Conservation (phyloP, 2,113 vertebrate genomes). For the Vombatus ursinus region DNA sequence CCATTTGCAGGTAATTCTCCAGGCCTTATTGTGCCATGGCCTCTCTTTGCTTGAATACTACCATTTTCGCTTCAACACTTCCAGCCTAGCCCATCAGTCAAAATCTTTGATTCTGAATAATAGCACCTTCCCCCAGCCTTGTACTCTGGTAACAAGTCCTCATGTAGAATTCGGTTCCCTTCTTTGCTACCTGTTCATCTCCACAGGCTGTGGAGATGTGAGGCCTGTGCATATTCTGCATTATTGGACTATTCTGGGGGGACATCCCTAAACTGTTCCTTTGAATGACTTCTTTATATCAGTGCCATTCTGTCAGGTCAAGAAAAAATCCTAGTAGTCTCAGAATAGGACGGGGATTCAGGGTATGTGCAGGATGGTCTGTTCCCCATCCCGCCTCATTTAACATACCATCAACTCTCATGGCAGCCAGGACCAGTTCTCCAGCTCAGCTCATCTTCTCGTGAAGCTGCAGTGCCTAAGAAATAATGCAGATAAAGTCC, state of each 20-base stretch:
- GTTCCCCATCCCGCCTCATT: background rate
- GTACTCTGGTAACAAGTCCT: background rate
- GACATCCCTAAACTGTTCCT: background rate
- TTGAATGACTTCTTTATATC: background rate
- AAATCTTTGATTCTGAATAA: conserved; percentile 4
- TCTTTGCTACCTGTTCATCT: background rate
- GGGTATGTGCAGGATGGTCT: background rate
- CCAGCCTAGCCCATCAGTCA: background rate
- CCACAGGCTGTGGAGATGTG: background rate
- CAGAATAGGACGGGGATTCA: background rate
- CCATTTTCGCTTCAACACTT: background rate
- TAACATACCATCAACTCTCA: background rate
- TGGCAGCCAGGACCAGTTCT: background rate
- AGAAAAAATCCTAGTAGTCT: background rate
- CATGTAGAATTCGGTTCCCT: background rate
- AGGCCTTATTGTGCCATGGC: background rate
- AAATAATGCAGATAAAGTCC: background rate
- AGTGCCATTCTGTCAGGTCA: background rate
- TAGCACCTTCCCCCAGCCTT: background rate
- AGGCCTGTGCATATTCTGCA: background rate
- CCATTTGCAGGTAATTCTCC: background rate
- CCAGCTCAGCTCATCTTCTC: background rate
- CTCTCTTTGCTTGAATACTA: background rate
- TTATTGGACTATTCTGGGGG: background rate
- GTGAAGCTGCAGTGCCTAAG: background rate